Evolutionary conservation across 2,888 invertebrate species (phyloP), one percentile per base, ranked within the genome.

Genomic region (Perizoma affinitatum): DNA sequence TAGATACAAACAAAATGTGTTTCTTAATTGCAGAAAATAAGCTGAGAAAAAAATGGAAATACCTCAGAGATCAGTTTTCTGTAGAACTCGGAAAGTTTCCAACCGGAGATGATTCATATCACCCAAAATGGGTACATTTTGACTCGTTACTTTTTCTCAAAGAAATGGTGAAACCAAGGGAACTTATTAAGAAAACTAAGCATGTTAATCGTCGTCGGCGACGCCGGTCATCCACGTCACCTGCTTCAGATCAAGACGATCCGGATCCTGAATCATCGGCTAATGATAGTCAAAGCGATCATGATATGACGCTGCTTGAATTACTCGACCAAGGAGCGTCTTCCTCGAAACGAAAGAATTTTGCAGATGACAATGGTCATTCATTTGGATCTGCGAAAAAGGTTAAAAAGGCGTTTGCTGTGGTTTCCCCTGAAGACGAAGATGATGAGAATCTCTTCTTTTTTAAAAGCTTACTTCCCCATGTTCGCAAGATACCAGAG

Each of bases 31-130:
- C 63, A 67, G 69, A 69, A 50, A 60, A 53, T 48, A 69, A 67
- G 52, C 38, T 69, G 10, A 65, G 62, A 52, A 69, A 67, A 52
- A 65, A 63, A 62, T 69, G 66, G 69, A 69, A 65, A 35, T 69
- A 69, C 58, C 56, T 69, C 7, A 60, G 66, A 56, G 69, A 69
- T 55, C 64, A 68, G 42, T 69, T 65, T 51, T 59, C 61, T 7
- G 57, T 63, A 45, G 66, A 67, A 54, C 50, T 61, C 35, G 66
- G 63, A 49, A 69, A 61, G 50, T 57, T 61, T 49, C 62, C 63
- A 51, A 58, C 62, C 10, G 63, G 57, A 53, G 61, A 64, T 45
- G 53, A 57, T n/a, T n/a, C 36, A 1, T 61, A 57, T 46, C 61
- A 45, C 10, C 67, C 67, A 8, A 69, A 67, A 58, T 69, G 67